These are phyloP conservation scores for Drosophila tristis DNA, from an alignment of 1,140 invertebrate genomes.

Conservation along the genomic window DNA sequence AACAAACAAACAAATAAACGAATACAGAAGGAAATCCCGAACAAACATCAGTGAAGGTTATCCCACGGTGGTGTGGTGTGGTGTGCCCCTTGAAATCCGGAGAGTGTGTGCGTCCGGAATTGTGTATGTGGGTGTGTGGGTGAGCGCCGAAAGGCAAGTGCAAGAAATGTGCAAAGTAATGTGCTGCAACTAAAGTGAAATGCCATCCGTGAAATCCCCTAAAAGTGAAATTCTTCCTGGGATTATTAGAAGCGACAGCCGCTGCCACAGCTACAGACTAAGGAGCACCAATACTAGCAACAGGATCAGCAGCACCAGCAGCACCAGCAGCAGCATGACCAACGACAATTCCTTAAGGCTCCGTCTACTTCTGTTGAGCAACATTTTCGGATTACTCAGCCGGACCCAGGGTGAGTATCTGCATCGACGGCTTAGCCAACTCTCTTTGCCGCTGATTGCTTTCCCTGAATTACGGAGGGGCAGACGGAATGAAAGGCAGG, in stretches of 20 bases:
- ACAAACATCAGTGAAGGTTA: constrained; percentile 25
- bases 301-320: constrained; percentile 11
- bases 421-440: constrained; percentile 31
- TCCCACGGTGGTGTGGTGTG: constrained; percentile 18
- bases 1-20: constrained; percentile 31
- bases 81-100: constrained; percentile 1
- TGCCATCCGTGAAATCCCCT: constrained; percentile 54
- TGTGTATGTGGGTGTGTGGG: constrained; percentile 29
- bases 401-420: constrained; percentile 55
- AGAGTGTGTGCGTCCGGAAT: too few species aligned
- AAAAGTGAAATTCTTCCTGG: constrained; percentile 45
- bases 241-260: constrained; percentile 49
- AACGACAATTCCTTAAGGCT: constrained; percentile 59
- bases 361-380: constrained; percentile 51
- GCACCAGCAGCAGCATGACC: constrained; percentile 49
- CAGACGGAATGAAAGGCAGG: constrained; percentile 14
- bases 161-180: constrained; percentile 61
- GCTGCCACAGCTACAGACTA: neutral
- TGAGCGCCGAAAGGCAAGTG: constrained; percentile 19
- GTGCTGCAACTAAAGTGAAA: constrained; percentile 58
- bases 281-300: constrained; percentile 10
- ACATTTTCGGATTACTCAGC: constrained; percentile 65
- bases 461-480: constrained; percentile 28
- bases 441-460: constrained; percentile 23
- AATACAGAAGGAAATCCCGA: constrained; percentile 23